Percentiles rank a stretch among this genome's conserved stretches.
phyloP scores from a whole-genome alignment of 2,888 invertebrate genomes.

The Apodemia arnacis region DNA sequence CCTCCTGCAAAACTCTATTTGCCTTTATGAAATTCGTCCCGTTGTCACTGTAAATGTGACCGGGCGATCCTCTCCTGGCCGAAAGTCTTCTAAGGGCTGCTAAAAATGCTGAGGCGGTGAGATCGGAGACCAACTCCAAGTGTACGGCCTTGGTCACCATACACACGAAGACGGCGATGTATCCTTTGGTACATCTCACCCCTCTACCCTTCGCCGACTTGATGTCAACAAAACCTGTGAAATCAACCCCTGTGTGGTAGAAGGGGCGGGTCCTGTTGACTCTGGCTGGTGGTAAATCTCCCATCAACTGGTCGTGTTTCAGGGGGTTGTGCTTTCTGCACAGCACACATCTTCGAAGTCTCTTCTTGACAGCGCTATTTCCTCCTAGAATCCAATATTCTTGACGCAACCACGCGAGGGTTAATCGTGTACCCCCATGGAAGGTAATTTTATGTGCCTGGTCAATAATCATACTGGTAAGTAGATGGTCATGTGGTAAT shows the following conservation, averaged over 20 bases:
- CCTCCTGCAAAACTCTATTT: too few relatives aligned
- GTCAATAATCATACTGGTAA: slow-evolving; percentile 50
- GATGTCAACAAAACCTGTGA: slow-evolving; percentile 47
- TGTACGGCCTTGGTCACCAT: slow-evolving; percentile 79
- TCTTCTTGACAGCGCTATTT: slow-evolving; percentile 59
- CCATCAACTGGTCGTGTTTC: slow-evolving; percentile 65
- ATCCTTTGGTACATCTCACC: too few relatives aligned
- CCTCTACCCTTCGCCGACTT: too few relatives aligned
- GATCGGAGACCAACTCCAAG: slow-evolving; percentile 83
- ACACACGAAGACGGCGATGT: not conserved
- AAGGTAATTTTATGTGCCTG: slow-evolving; percentile 55
- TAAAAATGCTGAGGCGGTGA: slow-evolving; percentile 77
- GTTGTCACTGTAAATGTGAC: slow-evolving; percentile 81
- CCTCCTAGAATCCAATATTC: slow-evolving; percentile 56
- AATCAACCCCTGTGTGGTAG: slow-evolving; percentile 74
- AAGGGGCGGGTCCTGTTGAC: slow-evolving; percentile 57
- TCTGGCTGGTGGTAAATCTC: slow-evolving; percentile 59
- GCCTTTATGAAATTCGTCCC: slow-evolving; percentile 34
- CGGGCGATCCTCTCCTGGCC: slow-evolving; percentile 76
- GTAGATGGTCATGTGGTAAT: slow-evolving; percentile 34
- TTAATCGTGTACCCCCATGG: slow-evolving; percentile 58
- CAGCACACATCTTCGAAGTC: slow-evolving; percentile 50
- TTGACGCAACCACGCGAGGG: slow-evolving; percentile 44
- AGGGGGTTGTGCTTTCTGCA: slow-evolving; percentile 50
- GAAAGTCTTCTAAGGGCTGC: slow-evolving; percentile 80